Base-by-base conservation (phyloP, 2,113 vertebrate genomes). In the Trichomycterus rosablanca region DNA sequence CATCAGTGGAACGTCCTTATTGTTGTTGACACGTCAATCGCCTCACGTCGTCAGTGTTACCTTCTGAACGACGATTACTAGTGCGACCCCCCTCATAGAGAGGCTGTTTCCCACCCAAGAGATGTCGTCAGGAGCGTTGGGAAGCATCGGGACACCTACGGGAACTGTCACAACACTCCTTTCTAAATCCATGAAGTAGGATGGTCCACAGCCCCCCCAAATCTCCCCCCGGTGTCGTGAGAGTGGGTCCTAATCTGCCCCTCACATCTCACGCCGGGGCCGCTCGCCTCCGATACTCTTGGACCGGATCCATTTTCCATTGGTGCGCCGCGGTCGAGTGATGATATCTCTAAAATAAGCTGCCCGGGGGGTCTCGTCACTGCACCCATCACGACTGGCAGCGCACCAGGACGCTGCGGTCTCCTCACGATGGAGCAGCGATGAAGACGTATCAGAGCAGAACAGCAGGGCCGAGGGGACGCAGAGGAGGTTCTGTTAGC, bases 221-320 rank as follows among this genome's bases (percentile, higher is more conserved):
- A n/a, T n/a, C n/a, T n/a, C n/a, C n/a, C n/a, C n/a, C n/a, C n/a
- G n/a, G n/a, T 30, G 26, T 30, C 26, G 7, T 30, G 26, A 4
- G 26, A 7, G 7, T 30, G 26, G 26, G 60, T 52, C 46, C 63
- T 52, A 59, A 49, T 61, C n/a, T n/a, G n/a, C 67, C 44, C 64
- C 64, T 74, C 84, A 78, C 45, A 78, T 83, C 83, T 76, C 74
- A 51, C 40, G 57, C 68, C 78, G 84, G 81, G 80, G 79, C 40
- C 28, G 67, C 26, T 12, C 43, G 16, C 55, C 22, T 26, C 59
- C 42, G 39, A 70, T 30, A 63, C 35, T 48, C 19, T 44, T 46
- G 34, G 45, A 42, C 49, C 52, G 42, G 18, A 34, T 48, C 34
- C 28, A 30, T 61, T 49, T 54, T 62, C 56, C 32, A 22, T 60